These are phyloP conservation scores for Ascidia mentula DNA, from an alignment of 23 tunicate genomes.

Conservation along the genomic window DNA sequence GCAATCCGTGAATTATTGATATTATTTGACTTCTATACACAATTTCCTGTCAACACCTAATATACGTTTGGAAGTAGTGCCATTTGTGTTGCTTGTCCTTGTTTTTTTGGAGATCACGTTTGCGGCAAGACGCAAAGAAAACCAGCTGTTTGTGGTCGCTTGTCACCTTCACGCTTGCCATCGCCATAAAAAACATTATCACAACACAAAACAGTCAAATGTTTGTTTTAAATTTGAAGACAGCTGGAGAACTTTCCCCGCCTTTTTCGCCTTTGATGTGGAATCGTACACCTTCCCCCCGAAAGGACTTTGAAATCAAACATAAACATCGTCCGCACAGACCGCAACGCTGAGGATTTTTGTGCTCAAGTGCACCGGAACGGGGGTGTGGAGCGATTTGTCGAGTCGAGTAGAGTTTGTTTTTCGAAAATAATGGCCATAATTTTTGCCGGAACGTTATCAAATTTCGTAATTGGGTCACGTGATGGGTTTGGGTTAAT, in stretches of 20 bases:
- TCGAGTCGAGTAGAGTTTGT: too few species aligned
- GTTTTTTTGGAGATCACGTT: too few species aligned
- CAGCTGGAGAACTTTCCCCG: not conserved
- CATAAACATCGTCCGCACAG: not conserved
- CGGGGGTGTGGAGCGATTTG: too few species aligned
- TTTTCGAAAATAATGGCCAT: not conserved
- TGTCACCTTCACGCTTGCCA: not conserved
- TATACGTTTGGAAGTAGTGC: too few species aligned
- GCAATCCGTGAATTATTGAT: too few species aligned
- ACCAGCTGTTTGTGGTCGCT: too few species aligned
- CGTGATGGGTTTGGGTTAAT: not conserved
- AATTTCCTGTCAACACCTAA: too few species aligned
- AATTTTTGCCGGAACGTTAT: slow-evolving; percentile 2
- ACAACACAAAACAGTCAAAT: not conserved
- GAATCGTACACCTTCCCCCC: not conserved
- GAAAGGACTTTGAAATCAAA: not conserved
- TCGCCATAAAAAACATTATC: not conserved
- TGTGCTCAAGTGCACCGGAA: slow-evolving; percentile 2
- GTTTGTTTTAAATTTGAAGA: not conserved
- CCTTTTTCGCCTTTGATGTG: not conserved
- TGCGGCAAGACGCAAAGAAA: too few species aligned
- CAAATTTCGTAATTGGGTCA: slow-evolving; percentile 1
- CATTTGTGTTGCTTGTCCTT: too few species aligned
- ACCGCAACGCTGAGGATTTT: not conserved
- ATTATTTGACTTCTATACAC: too few species aligned